phyloP scores from a whole-genome alignment of 2,888 invertebrate species.

The Drosophila flavopinicola region DNA sequence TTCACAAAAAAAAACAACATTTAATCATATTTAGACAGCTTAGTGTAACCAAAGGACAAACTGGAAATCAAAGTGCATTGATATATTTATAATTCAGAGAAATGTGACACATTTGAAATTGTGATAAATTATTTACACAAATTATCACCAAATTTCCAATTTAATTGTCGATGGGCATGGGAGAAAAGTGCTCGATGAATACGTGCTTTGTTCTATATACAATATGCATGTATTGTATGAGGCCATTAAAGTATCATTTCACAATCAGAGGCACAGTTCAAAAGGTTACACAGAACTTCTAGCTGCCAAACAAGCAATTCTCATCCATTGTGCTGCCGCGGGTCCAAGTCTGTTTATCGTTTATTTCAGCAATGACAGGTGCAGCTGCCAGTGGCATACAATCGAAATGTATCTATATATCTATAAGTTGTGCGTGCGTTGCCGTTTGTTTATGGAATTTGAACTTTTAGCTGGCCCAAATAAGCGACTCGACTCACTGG shows the following conservation, averaged over 20 bases:
- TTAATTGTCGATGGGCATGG: slow-evolving; percentile 11
- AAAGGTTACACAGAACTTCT: slow-evolving; percentile 61
- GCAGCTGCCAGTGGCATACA: slow-evolving; percentile 71
- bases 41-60: not conserved
- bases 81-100: not conserved
- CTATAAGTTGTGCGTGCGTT: slow-evolving; percentile 54
- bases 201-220: slow-evolving; percentile 22
- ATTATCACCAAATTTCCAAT: slow-evolving; percentile 10
- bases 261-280: slow-evolving; percentile 57
- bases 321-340: slow-evolving; percentile 58
- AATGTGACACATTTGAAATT: not conserved
- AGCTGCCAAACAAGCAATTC: slow-evolving; percentile 55
- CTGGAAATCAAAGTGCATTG: too few species aligned
- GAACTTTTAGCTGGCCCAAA: slow-evolving; percentile 61
- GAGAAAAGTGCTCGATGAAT: slow-evolving; percentile 7
- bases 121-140: slow-evolving; percentile 2
- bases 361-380: slow-evolving; percentile 74
- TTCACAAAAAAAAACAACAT: not conserved
- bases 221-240: slow-evolving; percentile 36
- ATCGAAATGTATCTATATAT: slow-evolving; percentile 43
- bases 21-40: not conserved
- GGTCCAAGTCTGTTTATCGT: slow-evolving; percentile 70
- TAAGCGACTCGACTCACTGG: slow-evolving; percentile 31
- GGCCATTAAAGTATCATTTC: slow-evolving; percentile 42
- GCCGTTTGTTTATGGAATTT: slow-evolving; percentile 73